Conservation (phyloP, 2,888 invertebrate genomes). For the Cheilosia grossa region DNA sequence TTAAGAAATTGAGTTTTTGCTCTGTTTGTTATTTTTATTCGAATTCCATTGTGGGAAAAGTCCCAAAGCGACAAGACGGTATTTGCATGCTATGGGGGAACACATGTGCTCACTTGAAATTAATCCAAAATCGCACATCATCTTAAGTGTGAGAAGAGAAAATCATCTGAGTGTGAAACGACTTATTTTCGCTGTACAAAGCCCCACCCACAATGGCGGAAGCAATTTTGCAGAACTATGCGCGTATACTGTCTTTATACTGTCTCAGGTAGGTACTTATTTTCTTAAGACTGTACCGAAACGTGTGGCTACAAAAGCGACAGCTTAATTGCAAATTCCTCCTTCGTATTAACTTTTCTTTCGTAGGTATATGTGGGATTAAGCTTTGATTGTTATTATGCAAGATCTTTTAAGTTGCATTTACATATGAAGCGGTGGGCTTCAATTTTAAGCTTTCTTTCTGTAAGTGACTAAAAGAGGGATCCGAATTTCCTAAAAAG, state of each 20-base stretch:
- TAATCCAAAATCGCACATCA: slow-evolving; percentile 16
- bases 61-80: slow-evolving; percentile 23
- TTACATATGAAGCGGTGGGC: too few species aligned
- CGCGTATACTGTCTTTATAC: not conserved
- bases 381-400: slow-evolving; percentile 1
- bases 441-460: too few species aligned
- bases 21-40: not conserved
- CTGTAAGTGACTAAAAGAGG: too few species aligned
- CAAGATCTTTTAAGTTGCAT: slow-evolving; percentile 3
- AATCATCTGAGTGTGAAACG: slow-evolving; percentile 11
- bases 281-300: slow-evolving; percentile 2
- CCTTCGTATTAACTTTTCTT: not conserved
- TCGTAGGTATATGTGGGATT: slow-evolving; percentile 8
- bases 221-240: slow-evolving; percentile 13
- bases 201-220: slow-evolving; percentile 30
- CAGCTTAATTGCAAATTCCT: slow-evolving; percentile 28
- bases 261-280: not conserved
- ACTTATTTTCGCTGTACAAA: slow-evolving; percentile 22
- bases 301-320: slow-evolving; percentile 2
- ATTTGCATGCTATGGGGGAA: slow-evolving; percentile 30
- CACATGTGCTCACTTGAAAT: slow-evolving; percentile 19
- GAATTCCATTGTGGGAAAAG: slow-evolving; percentile 23
- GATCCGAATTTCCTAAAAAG: too few species aligned
- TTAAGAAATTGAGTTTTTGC: slow-evolving; percentile 7
- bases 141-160: slow-evolving; percentile 18